Evolutionary conservation across 2,113 vertebrate genomes (phyloP), one percentile per base, ranked within the genome.

Genomic region (Aegithalos caudatus): DNA sequence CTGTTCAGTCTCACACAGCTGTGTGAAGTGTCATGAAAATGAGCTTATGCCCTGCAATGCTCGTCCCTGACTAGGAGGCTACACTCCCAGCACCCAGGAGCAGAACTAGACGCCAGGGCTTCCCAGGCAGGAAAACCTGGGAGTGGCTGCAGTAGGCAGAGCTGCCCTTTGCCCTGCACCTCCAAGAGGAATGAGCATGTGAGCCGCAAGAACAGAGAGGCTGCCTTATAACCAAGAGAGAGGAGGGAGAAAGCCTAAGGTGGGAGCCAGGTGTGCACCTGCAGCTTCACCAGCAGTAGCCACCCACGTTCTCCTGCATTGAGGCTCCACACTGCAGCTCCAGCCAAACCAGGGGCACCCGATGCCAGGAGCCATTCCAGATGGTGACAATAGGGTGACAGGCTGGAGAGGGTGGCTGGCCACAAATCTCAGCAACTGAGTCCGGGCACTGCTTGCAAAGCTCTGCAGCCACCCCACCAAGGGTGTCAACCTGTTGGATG

Each of bases 141-240:
- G 2, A 2, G 45, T 1, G 6, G 38, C 16, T 9, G 18, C 4
- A 1, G 28, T 56, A 14, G 28, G 40, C 15, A 74, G 31, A n/a
- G 10, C 17, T 85, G 70, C 54, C 4, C 40, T 78, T 64, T 29
- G n/a, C 25, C 45, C 2, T 0, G 0, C 6, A 14, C 28, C 60
- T 58, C 5, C 0, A 1, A 70, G 14, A 0, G 0, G 38, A 69
- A 27, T 0, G 0, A 24, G 35, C 48, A 40, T 0, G 0, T 0
- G 2, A 70, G 33, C 33, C 22, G 47, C 18, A 56, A 47, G 48
- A 37, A 10, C 8, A 22, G 29, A 80, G 47, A 90, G 12, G 11
- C 27, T 40, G 51, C 53, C 27, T 56, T 11, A 38, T 23, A 44
- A 33, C 14, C 3, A 0, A 65, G 23, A 20, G 31, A 35, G 38